Conservation (phyloP, 2,888 invertebrate species). For the Drosophila quinaria region DNA sequence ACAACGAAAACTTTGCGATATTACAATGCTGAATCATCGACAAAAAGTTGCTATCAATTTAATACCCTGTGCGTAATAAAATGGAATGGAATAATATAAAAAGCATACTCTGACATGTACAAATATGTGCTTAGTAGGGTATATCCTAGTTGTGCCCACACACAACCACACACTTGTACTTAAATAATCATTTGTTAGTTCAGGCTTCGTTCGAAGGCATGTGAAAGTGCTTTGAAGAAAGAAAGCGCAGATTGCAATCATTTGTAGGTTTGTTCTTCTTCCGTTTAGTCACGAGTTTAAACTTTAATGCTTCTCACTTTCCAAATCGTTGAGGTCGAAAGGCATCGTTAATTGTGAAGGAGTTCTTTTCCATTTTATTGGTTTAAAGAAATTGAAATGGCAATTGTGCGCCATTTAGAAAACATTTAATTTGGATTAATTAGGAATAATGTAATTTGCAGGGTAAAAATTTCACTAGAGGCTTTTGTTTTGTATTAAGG, state of each 20-base stretch:
- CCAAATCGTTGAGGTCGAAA: not conserved
- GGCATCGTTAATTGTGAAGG: not conserved
- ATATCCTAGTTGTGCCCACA: not conserved
- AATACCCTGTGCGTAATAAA: not conserved
- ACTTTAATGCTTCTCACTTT: not conserved
- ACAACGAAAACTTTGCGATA: constrained; percentile 5
- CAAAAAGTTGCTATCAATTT: not conserved
- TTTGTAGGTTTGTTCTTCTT: not conserved
- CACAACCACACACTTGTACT: not conserved
- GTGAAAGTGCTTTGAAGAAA: not conserved
- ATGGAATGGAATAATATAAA: too few species aligned
- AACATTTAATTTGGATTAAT: too few species aligned
- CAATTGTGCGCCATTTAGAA: not conserved
- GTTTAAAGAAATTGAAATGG: too few species aligned
- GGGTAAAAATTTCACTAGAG: too few species aligned
- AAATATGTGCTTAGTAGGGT: not conserved
- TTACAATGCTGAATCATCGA: not conserved
- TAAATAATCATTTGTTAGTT: not conserved
- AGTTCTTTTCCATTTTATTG: not conserved
- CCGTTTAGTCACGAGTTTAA: not conserved
- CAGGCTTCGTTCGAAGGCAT: not conserved
- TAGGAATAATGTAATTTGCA: too few species aligned
- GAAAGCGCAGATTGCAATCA: constrained; percentile 1
- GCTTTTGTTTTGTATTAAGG: too few species aligned
- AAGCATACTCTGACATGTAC: not conserved